These are phyloP conservation scores for Acanthoscelides obtectus DNA, from an alignment of 2,888 invertebrate genomes.

Conservation along the genomic window DNA sequence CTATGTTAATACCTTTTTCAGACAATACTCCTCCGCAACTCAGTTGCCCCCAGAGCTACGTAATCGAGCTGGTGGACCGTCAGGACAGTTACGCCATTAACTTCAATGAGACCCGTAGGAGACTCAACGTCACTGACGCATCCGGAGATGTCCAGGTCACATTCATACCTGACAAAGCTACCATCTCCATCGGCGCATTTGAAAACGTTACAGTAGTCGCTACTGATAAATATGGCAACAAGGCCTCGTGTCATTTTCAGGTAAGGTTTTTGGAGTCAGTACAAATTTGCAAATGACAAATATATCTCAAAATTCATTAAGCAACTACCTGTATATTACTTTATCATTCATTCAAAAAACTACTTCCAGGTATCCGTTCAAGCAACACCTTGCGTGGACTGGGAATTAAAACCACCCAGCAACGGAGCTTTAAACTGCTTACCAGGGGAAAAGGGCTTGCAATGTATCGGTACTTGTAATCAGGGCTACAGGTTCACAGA, in stretches of 20 bases:
- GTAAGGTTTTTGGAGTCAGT: too few species aligned
- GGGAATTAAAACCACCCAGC: slow-evolving; percentile 86
- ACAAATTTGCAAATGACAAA: too few species aligned
- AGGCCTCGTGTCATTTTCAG: slow-evolving; percentile 80
- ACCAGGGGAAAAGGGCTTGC: slow-evolving; percentile 75
- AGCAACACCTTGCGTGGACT: slow-evolving; percentile 90
- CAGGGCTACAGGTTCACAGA: slow-evolving; percentile 87
- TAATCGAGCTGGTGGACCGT: slow-evolving; percentile 83
- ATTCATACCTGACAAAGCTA: slow-evolving; percentile 78
- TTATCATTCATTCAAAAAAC: too few species aligned
- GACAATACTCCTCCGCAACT: slow-evolving; percentile 87
- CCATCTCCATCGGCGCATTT: slow-evolving; percentile 80
- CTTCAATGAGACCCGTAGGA: slow-evolving; percentile 81
- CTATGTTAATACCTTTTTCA: too few species aligned
- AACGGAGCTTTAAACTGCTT: slow-evolving; percentile 85
- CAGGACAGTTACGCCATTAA: slow-evolving; percentile 88
- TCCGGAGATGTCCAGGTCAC: slow-evolving; percentile 82
- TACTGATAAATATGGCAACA: slow-evolving; percentile 80
- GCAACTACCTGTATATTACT: too few species aligned
- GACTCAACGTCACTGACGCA: slow-evolving; percentile 82
- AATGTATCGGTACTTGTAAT: slow-evolving; percentile 87
- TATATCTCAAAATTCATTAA: too few species aligned
- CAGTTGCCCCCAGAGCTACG: slow-evolving; percentile 91
- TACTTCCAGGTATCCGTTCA: slow-evolving; percentile 79
- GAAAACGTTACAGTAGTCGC: slow-evolving; percentile 91